Evolutionary conservation across 2,888 invertebrate genomes (phyloP).

Genomic region (Listrodromus nycthemerus): DNA sequence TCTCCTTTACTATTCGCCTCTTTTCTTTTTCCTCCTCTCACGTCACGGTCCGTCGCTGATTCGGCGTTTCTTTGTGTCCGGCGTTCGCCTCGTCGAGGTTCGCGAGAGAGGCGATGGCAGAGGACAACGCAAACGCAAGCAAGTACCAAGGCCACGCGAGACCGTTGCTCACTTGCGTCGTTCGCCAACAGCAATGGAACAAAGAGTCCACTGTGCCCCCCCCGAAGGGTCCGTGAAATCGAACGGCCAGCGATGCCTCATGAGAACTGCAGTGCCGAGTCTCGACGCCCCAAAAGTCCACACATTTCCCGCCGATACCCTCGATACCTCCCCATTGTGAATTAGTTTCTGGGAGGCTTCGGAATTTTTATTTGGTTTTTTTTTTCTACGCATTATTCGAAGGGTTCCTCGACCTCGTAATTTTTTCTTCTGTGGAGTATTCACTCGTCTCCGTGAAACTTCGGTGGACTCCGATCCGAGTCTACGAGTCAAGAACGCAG

Average conservation of each 20-base stretch:
- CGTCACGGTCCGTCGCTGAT: conserved; percentile 60
- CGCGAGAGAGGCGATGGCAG: neutral
- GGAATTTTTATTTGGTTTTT: neutral
- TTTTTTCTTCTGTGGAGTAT: neutral
- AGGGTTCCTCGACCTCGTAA: conserved; percentile 35
- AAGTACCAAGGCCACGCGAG: conserved; percentile 61
- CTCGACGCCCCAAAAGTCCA: conserved; percentile 29
- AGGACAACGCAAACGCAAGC: conserved; percentile 50
- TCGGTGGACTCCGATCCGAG: conserved; percentile 19
- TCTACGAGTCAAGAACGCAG: conserved; percentile 55
- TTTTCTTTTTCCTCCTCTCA: conserved; percentile 23
- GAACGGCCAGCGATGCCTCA: conserved; percentile 50
- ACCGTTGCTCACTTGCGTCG: conserved; percentile 67
- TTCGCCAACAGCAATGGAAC: conserved; percentile 59
- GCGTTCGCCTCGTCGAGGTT: conserved; percentile 30
- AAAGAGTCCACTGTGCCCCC: conserved; percentile 65
- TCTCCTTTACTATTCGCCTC: conserved; percentile 44
- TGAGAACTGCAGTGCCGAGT: conserved; percentile 37
- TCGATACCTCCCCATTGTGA: conserved; percentile 1
- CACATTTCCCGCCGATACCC: conserved; percentile 19
- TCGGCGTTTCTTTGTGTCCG: conserved; percentile 61
- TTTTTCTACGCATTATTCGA: neutral
- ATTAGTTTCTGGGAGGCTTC: neutral
- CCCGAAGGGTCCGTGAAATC: conserved; percentile 63
- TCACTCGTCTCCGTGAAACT: conserved; percentile 7